Evolutionary conservation across 1,140 invertebrate genomes (phyloP).

Genomic region (Lepidotrigona ventralis): DNA sequence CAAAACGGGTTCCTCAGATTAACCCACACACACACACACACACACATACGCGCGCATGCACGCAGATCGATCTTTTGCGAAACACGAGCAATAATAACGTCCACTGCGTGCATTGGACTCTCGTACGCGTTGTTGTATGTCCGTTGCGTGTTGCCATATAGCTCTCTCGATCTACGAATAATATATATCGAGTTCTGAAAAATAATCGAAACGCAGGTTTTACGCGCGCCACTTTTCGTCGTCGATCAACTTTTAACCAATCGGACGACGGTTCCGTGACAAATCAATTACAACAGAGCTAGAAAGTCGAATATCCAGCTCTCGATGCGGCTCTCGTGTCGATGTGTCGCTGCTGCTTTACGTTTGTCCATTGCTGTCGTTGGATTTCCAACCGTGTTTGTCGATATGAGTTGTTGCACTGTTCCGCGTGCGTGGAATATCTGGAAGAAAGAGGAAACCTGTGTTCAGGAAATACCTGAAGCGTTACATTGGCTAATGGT

Average conservation of each 20-base stretch:
- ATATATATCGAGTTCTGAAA: background rate
- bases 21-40: constrained; percentile 64
- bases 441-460: constrained; percentile 6
- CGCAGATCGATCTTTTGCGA: constrained; percentile 70
- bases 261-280: constrained; percentile 44
- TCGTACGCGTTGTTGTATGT: constrained; percentile 1
- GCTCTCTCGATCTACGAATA: background rate
- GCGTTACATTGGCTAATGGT: no score
- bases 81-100: constrained; percentile 63
- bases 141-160: constrained; percentile 10
- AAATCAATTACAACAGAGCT: constrained; percentile 57
- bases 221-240: constrained; percentile 47
- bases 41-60: constrained; percentile 62
- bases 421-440: background rate
- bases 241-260: constrained; percentile 55
- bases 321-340: constrained; percentile 18
- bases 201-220: constrained; percentile 1
- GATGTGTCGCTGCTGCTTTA: constrained; percentile 15
- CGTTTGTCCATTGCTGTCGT: background rate
- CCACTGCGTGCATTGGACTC: constrained; percentile 38
- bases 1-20: constrained; percentile 73
- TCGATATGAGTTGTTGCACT: constrained; percentile 1
- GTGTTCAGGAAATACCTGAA: background rate
- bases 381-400: background rate
- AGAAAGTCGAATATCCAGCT: constrained; percentile 44